Conservation (phyloP, 1,140 invertebrate species). For the Leptestheria dahalacensis region DNA sequence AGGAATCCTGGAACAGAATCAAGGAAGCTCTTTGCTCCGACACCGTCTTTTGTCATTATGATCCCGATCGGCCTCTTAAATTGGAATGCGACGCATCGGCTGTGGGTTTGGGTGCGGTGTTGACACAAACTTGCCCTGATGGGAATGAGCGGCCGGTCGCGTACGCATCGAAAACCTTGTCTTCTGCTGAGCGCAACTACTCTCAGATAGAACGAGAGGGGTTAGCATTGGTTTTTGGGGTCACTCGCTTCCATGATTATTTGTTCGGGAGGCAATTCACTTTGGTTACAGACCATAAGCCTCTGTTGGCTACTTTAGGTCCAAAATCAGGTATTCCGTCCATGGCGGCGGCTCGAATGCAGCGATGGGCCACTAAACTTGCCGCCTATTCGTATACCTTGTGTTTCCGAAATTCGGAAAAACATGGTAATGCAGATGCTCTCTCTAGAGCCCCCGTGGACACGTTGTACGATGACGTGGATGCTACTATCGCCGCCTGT, state of each 20-base stretch:
- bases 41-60: conserved; percentile 26
- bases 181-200: conserved; percentile 23
- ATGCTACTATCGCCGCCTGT: too few relatives aligned
- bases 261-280: conserved; percentile 28
- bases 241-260: conserved; percentile 27
- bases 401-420: too few relatives aligned
- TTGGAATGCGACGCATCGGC: conserved; percentile 29
- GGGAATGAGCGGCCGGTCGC: conserved; percentile 30
- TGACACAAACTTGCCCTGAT: conserved; percentile 27
- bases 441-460: too few relatives aligned
- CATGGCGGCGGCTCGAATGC: conserved; percentile 23
- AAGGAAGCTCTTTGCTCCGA: too few relatives aligned
- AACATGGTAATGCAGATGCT: too few relatives aligned
- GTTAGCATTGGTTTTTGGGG: conserved; percentile 25
- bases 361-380: conserved; percentile 22
- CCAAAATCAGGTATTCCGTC: conserved; percentile 22
- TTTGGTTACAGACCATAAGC: conserved; percentile 29
- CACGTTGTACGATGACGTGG: conserved; percentile 24
- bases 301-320: conserved; percentile 23
- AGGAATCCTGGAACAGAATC: too few relatives aligned
- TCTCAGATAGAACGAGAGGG: conserved; percentile 29
- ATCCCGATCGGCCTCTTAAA: conserved; percentile 33
- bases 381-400: too few relatives aligned
- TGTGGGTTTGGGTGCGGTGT: conserved; percentile 31
- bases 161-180: conserved; percentile 28